phyloP scores from a whole-genome alignment of 2,797 vertebrate species.

The Antrozous pallidus region DNA sequence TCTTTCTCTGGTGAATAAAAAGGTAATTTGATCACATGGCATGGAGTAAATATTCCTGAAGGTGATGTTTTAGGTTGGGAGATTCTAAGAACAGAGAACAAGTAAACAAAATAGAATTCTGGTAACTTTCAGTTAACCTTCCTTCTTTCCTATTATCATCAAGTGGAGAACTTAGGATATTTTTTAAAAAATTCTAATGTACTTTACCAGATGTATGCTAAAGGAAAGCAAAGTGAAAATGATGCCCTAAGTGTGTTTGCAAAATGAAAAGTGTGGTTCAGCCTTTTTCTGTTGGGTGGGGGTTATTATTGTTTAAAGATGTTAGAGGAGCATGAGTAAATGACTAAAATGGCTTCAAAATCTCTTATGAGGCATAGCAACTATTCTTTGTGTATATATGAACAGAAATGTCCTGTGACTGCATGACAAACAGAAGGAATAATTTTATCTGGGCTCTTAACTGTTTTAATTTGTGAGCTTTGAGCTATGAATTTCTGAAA shows the following conservation, averaged over 20 bases:
- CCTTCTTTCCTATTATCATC: neutral
- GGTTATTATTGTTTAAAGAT: conserved; percentile 27
- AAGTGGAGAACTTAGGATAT: neutral
- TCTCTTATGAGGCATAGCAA: neutral
- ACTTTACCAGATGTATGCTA: neutral
- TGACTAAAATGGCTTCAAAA: neutral
- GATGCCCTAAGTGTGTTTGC: neutral
- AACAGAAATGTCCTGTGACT: neutral
- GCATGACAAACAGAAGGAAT: neutral
- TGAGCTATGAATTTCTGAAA: neutral
- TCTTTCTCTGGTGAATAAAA: neutral
- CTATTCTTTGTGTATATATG: neutral
- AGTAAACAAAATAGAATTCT: neutral
- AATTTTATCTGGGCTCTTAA: neutral
- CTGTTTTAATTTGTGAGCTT: neutral
- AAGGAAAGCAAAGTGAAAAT: conserved; percentile 20
- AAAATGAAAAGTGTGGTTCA: neutral
- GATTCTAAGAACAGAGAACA: neutral
- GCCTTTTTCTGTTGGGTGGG: neutral
- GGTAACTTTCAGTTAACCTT: neutral
- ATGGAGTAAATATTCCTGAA: neutral
- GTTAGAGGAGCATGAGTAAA: neutral
- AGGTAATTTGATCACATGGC: neutral
- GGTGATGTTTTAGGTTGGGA: neutral
- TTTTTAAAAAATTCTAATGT: neutral